Evolutionary conservation across 2,113 vertebrate species (phyloP).

Genomic region (Setophaga coronata): DNA sequence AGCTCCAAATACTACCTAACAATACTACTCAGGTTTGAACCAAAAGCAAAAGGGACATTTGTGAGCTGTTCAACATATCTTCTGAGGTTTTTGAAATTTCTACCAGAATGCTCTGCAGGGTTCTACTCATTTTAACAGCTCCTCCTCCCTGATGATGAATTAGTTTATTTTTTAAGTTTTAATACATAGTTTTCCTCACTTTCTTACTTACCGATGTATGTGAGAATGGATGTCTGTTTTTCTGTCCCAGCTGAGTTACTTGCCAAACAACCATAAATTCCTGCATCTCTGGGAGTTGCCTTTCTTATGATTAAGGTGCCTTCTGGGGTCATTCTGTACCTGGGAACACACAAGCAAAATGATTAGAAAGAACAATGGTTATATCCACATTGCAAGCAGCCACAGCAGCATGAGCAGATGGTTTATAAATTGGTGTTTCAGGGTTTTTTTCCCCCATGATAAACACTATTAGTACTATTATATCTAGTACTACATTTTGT

Average conservation of each 20-base stretch:
- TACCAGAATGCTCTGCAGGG: neutral
- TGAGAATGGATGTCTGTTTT: constrained; percentile 79
- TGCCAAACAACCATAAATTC: constrained; percentile 89
- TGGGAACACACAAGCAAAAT: constrained; percentile 46
- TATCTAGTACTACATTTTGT: neutral
- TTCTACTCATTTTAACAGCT: neutral
- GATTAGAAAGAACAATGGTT: neutral
- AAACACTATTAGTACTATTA: neutral
- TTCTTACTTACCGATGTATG: constrained; percentile 81
- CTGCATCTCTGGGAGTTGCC: constrained; percentile 81
- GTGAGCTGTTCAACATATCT: neutral
- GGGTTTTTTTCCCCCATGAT: fast-evolving
- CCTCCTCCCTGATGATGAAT: neutral
- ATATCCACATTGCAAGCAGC: neutral
- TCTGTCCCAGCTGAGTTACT: constrained; percentile 90
- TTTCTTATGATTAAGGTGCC: constrained; percentile 87
- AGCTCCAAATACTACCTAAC: neutral
- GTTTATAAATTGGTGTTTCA: neutral
- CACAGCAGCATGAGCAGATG: neutral
- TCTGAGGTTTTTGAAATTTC: neutral
- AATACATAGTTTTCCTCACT: constrained; percentile 11
- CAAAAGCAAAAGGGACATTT: neutral
- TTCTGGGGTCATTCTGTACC: constrained; percentile 84
- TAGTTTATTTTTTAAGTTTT: neutral
- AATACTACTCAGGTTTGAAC: neutral